Evolutionary conservation across 2,888 invertebrate species (phyloP), one percentile per base, ranked within the genome.

Genomic region (Ophion ellenae): DNA sequence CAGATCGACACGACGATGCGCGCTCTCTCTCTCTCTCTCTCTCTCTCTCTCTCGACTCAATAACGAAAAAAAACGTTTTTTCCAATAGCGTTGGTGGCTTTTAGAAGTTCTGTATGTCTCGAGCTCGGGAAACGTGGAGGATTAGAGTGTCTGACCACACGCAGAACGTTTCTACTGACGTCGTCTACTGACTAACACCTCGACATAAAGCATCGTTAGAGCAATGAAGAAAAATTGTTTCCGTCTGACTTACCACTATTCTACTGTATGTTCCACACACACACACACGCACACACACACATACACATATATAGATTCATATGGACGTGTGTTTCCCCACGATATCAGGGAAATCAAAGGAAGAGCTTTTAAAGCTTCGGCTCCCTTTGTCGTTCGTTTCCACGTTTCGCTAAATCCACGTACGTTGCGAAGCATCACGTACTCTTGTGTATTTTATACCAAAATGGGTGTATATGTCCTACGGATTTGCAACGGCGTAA

Each of bases 331-430:
- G 45, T 59, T 17, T 24, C 28, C 57, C 40, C 76, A 36, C 11
- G 47, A 36, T 61, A 32, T 61, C 47, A 82, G 47, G 76, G 47
- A 79, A 75, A 84, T 75, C 70, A 71, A 82, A 75, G 79, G 53
- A 59, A 61, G 47, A 74, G 69, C 66, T 79, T 82, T 78, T 59
- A 66, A 75, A 75, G 79, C 59, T 57, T 32, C 24, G 14, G 28
- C 73, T 70, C 63, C 70, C 75, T 78, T 79, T 69, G 59, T 10
- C 14, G 47, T 73, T 66, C 45, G 17, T 73, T 83, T 83, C 40
- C 71, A 40, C 70, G 14, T 78, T 67, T 5, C 61, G 11, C 32
- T 10, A 53, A 24, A 40, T 53, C 63, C 32, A 20, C 59, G 20
- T 20, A 20, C 20, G 59, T 61, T 9, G 2, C 32, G 10, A 69